phyloP scores from a whole-genome alignment of 2,888 invertebrate species.

The Hymenopus coronatus region DNA sequence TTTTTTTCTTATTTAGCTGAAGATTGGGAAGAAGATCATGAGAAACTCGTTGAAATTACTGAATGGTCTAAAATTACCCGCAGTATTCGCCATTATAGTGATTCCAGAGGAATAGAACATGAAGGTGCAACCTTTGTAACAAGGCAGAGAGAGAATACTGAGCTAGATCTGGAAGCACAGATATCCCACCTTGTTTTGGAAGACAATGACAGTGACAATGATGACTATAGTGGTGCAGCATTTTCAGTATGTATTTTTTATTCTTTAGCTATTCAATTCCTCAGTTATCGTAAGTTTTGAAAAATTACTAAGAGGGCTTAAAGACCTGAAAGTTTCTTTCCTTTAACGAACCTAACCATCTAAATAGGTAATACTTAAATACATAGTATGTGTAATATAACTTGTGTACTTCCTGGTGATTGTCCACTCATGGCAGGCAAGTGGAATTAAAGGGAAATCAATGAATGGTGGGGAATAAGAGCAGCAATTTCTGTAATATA shows the following conservation, averaged over 20 bases:
- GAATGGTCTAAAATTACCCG: constrained; percentile 45
- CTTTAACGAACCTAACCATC: neutral
- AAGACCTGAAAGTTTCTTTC: neutral
- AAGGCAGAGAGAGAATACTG: neutral
- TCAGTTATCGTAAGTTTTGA: too few species aligned
- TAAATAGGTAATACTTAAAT: neutral
- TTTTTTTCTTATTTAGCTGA: constrained; percentile 42
- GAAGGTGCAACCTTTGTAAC: neutral
- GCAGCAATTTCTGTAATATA: too few species aligned
- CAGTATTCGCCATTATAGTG: constrained; percentile 22
- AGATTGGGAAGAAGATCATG: constrained; percentile 73
- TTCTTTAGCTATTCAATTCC: neutral
- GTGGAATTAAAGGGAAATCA: too few species aligned
- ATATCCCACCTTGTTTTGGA: constrained; percentile 41
- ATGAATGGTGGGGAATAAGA: too few species aligned
- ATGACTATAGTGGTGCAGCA: neutral
- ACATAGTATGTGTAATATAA: too few species aligned
- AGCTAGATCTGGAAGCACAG: constrained; percentile 40
- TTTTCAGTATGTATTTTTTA: neutral
- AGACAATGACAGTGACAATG: constrained; percentile 5
- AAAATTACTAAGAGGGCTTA: neutral
- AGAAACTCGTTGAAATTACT: constrained; percentile 62
- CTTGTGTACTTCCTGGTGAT: too few species aligned
- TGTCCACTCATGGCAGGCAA: too few species aligned
- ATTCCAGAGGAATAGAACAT: neutral